Conservation (phyloP, 2,888 invertebrate genomes). For the Fragum whitleyi region DNA sequence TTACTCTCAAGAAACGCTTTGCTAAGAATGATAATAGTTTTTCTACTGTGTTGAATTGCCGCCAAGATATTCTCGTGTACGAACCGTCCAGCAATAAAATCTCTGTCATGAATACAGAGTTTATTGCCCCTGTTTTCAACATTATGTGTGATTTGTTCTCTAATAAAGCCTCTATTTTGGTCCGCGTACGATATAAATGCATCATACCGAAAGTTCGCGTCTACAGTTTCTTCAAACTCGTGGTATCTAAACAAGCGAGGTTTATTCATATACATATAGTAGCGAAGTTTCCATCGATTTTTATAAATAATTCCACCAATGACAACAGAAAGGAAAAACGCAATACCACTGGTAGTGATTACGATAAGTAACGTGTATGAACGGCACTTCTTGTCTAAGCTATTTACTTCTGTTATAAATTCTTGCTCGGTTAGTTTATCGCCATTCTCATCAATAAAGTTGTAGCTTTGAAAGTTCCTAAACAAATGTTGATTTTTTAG, state of each 20-base stretch:
- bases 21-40: no score
- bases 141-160: constrained; percentile 18
- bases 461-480: neutral
- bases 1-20: constrained; percentile 58
- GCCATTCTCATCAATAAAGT: neutral
- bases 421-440: neutral
- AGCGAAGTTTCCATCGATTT: constrained; percentile 61
- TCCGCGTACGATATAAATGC: no score
- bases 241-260: constrained; percentile 33
- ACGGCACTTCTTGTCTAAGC: constrained; percentile 17
- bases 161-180: no score
- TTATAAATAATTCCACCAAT: constrained; percentile 45
- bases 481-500: neutral
- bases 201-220: constrained; percentile 30
- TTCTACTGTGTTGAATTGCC: no score
- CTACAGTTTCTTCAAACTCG: neutral
- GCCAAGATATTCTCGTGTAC: constrained; percentile 67
- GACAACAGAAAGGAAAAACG: constrained; percentile 29
- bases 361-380: constrained; percentile 8
- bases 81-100: constrained; percentile 66
- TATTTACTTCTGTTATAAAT: neutral
- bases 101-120: constrained; percentile 66
- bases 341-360: no score
- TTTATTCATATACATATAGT: constrained; percentile 47
- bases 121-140: constrained; percentile 43